These are phyloP conservation scores for Ctenopoma multispine DNA, from an alignment of 2,797 vertebrate species.

Conservation along the genomic window DNA sequence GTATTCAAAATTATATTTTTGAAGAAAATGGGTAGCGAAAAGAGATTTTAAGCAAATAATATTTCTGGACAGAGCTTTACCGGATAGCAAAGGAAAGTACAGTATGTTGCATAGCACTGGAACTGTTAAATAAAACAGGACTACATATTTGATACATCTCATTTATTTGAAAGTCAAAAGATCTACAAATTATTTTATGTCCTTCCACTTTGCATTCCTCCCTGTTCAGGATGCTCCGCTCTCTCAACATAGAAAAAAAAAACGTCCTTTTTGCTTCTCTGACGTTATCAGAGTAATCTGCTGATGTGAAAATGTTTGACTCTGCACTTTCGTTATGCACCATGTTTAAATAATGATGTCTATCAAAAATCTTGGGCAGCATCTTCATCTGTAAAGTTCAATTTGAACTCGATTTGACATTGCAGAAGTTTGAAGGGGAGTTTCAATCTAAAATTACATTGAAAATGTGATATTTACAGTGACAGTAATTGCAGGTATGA, in stretches of 20 bases:
- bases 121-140: conserved; percentile 62
- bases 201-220: conserved; percentile 56
- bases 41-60: conserved; percentile 47
- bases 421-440: conserved; percentile 35
- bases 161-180: conserved; percentile 63
- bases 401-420: conserved; percentile 64
- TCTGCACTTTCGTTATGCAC: conserved; percentile 61
- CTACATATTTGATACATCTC: conserved; percentile 57
- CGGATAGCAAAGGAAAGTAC: conserved; percentile 33
- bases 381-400: conserved; percentile 65
- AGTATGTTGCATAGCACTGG: conserved; percentile 51
- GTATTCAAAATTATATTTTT: conserved; percentile 66
- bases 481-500: conserved; percentile 10
- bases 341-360: conserved; percentile 78
- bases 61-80: conserved; percentile 46
- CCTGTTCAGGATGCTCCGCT: conserved; percentile 37
- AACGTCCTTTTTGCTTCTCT: conserved; percentile 30
- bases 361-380: conserved; percentile 69
- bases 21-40: conserved; percentile 49
- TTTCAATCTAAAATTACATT: conserved; percentile 27
- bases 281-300: conserved; percentile 69
- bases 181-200: conserved; percentile 62
- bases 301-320: conserved; percentile 71
- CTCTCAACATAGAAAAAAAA: conserved; percentile 39
- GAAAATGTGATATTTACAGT: conserved; percentile 22